These are phyloP conservation scores for Drosophila longiperda DNA, from an alignment of 2,888 invertebrate genomes.

Conservation along the genomic window DNA sequence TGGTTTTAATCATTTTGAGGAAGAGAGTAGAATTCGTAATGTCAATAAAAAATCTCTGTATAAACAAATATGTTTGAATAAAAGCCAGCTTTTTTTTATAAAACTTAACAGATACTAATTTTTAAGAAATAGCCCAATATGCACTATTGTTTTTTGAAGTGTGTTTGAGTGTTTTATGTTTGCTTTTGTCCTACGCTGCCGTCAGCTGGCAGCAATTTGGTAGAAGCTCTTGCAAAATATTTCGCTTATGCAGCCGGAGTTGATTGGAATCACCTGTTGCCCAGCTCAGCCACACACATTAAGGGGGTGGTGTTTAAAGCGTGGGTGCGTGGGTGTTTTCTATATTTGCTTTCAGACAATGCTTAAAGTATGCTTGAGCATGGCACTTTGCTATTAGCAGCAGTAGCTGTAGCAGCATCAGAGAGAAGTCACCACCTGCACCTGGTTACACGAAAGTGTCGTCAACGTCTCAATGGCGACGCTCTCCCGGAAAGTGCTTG, in stretches of 20 bases:
- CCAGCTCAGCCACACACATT: slow-evolving; percentile 3
- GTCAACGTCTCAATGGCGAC: slow-evolving; percentile 67
- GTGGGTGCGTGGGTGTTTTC: slow-evolving; percentile 25
- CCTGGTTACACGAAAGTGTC: slow-evolving; percentile 65
- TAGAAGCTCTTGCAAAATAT: slow-evolving; percentile 42
- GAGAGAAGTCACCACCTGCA: slow-evolving; percentile 33
- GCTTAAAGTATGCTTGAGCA: slow-evolving; percentile 74
- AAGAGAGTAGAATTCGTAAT: neutral
- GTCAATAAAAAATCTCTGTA: neutral
- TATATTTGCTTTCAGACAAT: slow-evolving; percentile 58
- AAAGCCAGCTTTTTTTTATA: neutral
- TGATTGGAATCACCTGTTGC: slow-evolving; percentile 56
- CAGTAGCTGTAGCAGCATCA: slow-evolving; percentile 8
- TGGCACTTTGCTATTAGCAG: slow-evolving; percentile 72
- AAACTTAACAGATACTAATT: neutral
- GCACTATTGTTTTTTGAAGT: neutral
- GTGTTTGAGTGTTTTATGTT: slow-evolving; percentile 9
- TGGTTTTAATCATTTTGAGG: neutral
- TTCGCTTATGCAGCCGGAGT: slow-evolving; percentile 44
- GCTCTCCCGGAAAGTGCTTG: slow-evolving; percentile 27
- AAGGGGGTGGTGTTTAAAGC: neutral
- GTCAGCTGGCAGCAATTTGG: slow-evolving; percentile 44
- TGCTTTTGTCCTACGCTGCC: slow-evolving; percentile 35
- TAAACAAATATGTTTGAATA: neutral
- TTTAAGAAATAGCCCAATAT: no score